Base-by-base conservation (phyloP, 2,113 vertebrate species). In the Platanista minor region DNA sequence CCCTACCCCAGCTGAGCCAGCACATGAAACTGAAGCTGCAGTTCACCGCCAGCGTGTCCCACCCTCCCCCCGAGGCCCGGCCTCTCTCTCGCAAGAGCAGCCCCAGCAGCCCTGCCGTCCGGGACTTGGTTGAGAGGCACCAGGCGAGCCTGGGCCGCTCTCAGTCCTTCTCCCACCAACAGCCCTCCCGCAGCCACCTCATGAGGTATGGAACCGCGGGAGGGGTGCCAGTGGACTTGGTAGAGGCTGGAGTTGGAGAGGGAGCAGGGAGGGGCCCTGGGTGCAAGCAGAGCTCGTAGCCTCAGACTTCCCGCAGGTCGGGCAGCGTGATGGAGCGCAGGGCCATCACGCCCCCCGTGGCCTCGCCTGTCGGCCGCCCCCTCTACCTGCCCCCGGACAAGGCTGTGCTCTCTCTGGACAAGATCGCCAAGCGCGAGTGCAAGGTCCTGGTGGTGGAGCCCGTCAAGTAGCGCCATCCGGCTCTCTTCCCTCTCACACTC, bases 11-110 rank as follows among this genome's bases (percentile, higher is more conserved):
- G 99, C 98, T 99, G 93, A 99, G 99, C 96, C 99, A 99, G 94
- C 99, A 99, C 97, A 99, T 99, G 99, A 99, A 99, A 96, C 97
- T 99, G 91, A 99, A 99, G 98, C 98, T 99, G 13, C 99, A 99
- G 98, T 99, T 99, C 98, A 99, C 99, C 0, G 99, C 99, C 23
- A 99, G 99, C 0, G 99, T 99, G 23, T 98, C 99, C 41, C 99
- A 99, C 97, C 99, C 99, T 0, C 99, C 99, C 0, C 99, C 99
- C 0, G 99, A 99, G 29, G 99, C 99, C 1, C 98, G 99, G 36
- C 99, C 99, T 0, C 97, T 99, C 1, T 99, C 99, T 1, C 99
- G 99, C 64, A 98, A 98, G 91, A 99, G 99, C 98, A 99, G 99
- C 93, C 99, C 99, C 0, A 99, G 99, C 95, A 99, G 99, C 97